Evolutionary conservation across 2,888 invertebrate genomes (phyloP), one percentile per base, ranked within the genome.

Genomic region (Empis stercorea): DNA sequence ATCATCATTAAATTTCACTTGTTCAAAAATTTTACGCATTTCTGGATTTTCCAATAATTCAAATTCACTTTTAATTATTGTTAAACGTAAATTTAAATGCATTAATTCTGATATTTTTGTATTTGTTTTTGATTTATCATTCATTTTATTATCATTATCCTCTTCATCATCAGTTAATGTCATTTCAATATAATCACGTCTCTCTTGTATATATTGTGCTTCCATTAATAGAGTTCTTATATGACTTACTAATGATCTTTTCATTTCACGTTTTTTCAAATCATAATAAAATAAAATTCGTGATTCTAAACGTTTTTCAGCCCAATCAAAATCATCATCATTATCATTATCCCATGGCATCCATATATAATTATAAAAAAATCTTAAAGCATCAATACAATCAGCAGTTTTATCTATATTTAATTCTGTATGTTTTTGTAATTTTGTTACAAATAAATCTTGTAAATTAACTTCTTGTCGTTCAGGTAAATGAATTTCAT

Each of bases 321-420:
- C 68, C 79, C 79, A 79, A 59, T 78, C 74, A 1, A 60, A 52
- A 46, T 68, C 70, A 11, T 75, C 73, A 52, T 77, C 76, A 30
- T 74, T 74, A 47, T 79, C 77, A 44, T 66, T 61, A 54, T 80
- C 79, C 79, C 79, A 80, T 0, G 79, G 77, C 74, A 76, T 74
- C 70, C 76, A 75, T 3, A 79, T 58, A 54, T 78, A 67, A 43
- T 70, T 70, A 49, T 75, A 78, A 52, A 79, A 80, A 51, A 79
- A 79, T 44, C 79, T 61, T 41, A 77, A 56, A 51, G 74, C 73
- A 60, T 80, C 79, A 14, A 79, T 62, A 46, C 73, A 72, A 53
- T 73, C 74, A 0, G 79, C 74, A 1, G 78, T 78, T 7, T 68
- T 64, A 17, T 72, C 61, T 37, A 76, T 62, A 60, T 76, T 75